A percentile compares a stretch with the other conserved stretches of the same genome.
Evolutionary conservation across 2,113 vertebrate species (phyloP).

Genomic region (Xiphorhynchus elegans): DNA sequence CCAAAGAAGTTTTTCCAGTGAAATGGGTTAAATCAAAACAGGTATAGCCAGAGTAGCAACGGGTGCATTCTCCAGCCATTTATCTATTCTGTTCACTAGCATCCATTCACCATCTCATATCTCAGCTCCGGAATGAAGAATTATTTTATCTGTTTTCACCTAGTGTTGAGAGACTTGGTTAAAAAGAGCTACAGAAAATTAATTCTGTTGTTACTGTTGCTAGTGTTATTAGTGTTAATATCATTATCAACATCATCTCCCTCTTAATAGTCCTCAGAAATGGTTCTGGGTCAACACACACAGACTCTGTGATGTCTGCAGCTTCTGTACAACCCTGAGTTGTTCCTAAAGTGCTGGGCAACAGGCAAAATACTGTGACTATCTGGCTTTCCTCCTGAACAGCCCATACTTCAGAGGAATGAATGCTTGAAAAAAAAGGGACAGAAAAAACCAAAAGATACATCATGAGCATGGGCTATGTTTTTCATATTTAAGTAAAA

Average conservation of each 20-base stretch:
- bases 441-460: not conserved
- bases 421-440: not conserved
- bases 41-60: not conserved
- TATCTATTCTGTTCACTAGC: not conserved
- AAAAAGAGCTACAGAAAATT: not conserved
- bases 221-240: not conserved
- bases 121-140: not conserved
- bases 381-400: not conserved
- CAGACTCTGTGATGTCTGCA: not conserved
- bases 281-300: not conserved
- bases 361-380: not conserved
- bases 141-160: not conserved
- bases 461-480: not conserved
- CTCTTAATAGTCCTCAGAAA: not conserved
- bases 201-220: not conserved
- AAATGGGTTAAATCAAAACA: not conserved
- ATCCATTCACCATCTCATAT: not conserved
- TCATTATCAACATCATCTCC: not conserved
- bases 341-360: not conserved
- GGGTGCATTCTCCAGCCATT: not conserved
- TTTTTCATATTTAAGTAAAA: conserved; percentile 55
- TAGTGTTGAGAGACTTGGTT: not conserved
- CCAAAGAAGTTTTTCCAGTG: not conserved
- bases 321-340: not conserved
- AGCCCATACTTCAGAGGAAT: not conserved